Percentiles rank a stretch among this genome's conserved stretches.
phyloP scores from a whole-genome alignment of 2,113 vertebrate genomes.

The Chroicocephalus ridibundus region DNA sequence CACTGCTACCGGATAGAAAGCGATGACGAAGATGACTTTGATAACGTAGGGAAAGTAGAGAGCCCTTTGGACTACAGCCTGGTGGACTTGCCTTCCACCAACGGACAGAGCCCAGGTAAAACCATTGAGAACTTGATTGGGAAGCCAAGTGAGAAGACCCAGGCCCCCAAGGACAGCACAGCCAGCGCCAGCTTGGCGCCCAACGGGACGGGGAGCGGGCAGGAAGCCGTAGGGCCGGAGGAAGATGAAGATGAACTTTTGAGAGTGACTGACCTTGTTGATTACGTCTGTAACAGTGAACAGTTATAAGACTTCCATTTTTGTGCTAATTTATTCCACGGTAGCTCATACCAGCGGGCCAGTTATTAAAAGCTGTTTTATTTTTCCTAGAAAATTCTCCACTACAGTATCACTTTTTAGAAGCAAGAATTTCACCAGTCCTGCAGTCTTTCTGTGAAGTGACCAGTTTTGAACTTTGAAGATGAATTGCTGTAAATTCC shows the following conservation, averaged over 20 bases:
- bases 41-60: slow-evolving; percentile 81
- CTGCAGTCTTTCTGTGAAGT: slow-evolving; percentile 82
- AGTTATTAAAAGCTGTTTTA: slow-evolving; percentile 86
- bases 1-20: slow-evolving; percentile 78
- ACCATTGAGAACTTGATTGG: slow-evolving; percentile 83
- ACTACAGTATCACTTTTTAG: slow-evolving; percentile 83
- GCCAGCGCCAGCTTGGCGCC: slow-evolving; percentile 76
- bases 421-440: slow-evolving; percentile 79
- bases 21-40: slow-evolving; percentile 85
- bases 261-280: slow-evolving; percentile 93
- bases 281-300: slow-evolving; percentile 96
- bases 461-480: slow-evolving; percentile 81
- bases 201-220: slow-evolving; percentile 82
- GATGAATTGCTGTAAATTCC: slow-evolving; percentile 79
- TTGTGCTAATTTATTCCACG: slow-evolving; percentile 86
- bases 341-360: slow-evolving; percentile 86
- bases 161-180: slow-evolving; percentile 82
- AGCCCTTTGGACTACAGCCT: slow-evolving; percentile 84
- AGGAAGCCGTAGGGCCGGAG: slow-evolving; percentile 82
- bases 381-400: slow-evolving; percentile 81
- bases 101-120: slow-evolving; percentile 90
- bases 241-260: slow-evolving; percentile 98
- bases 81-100: slow-evolving; percentile 85
- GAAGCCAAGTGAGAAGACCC: slow-evolving; percentile 77
- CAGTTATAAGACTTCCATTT: slow-evolving; percentile 89